Percentiles rank a stretch among this genome's conserved stretches.
phyloP scores from a whole-genome alignment of 2,888 invertebrate species.

The Tenthredo mesomela region DNA sequence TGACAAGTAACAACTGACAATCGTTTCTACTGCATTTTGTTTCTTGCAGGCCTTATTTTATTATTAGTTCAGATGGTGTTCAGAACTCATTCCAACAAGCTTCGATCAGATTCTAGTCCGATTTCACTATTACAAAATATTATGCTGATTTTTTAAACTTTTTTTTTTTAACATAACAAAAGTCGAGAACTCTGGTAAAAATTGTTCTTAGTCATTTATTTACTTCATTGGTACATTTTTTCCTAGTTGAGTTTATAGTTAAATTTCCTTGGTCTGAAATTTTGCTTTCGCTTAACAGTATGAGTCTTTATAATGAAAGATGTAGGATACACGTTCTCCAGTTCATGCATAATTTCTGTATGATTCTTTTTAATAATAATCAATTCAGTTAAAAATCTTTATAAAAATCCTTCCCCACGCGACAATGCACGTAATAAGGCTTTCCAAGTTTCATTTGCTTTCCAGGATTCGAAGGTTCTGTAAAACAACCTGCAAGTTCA shows the following conservation, averaged over 20 bases:
- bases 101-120: neutral
- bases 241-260: neutral
- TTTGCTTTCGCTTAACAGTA: neutral
- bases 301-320: neutral
- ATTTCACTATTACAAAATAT: neutral
- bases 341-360: neutral
- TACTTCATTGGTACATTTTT: neutral
- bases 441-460: slow-evolving; percentile 41
- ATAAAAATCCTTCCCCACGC: slow-evolving; percentile 13
- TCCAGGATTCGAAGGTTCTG: slow-evolving; percentile 35
- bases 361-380: neutral
- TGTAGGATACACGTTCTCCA: neutral
- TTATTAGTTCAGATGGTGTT: neutral
- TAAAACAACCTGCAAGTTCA: slow-evolving; percentile 20
- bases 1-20: slow-evolving; percentile 16
- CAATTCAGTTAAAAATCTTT: neutral
- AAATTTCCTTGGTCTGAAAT: neutral
- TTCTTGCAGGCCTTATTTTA: slow-evolving; percentile 1
- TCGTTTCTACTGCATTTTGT: slow-evolving; percentile 26
- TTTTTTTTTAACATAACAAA: neutral
- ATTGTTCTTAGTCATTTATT: neutral
- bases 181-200: neutral
- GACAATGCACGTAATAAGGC: neutral
- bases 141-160: neutral
- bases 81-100: neutral